Conservation (phyloP, 35 echinoderm and acorn worm genomes). For the Ptychodera flava region DNA sequence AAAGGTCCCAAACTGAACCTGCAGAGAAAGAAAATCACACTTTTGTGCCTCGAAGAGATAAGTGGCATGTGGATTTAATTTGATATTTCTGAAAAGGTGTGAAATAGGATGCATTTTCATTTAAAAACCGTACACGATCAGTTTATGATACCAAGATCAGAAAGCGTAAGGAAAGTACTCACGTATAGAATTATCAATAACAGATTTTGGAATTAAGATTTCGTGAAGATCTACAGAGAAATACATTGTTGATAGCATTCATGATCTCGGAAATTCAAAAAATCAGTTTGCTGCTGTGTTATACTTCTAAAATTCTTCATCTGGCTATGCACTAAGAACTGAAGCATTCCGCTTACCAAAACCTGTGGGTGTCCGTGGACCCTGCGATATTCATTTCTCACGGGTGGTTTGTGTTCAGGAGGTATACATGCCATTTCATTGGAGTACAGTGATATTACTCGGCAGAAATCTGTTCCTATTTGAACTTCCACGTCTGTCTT, state of each 20-base stretch:
- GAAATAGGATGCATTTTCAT: not conserved
- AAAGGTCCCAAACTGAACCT: not conserved
- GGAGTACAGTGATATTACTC: not conserved
- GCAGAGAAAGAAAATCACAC: not conserved
- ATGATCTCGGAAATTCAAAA: too few relatives aligned
- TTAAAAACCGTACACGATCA: not conserved
- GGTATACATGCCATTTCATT: not conserved
- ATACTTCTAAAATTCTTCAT: too few relatives aligned
- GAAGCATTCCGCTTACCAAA: not conserved
- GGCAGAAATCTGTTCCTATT: not conserved
- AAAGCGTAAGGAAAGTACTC: not conserved
- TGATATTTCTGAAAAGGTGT: not conserved
- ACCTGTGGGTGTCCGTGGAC: not conserved
- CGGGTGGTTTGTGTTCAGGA: not conserved
- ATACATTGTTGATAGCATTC: not conserved
- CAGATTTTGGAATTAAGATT: too few relatives aligned
- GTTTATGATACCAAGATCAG: too few relatives aligned
- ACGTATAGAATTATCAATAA: not conserved
- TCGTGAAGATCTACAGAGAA: not conserved
- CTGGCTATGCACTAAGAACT: too few relatives aligned
- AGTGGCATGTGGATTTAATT: not conserved
- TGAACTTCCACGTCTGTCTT: not conserved
- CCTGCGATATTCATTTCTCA: not conserved
- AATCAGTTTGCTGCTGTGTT: too few relatives aligned
- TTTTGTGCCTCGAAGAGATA: not conserved